phyloP scores from a whole-genome alignment of 2,888 invertebrate species.

The Stictocephala bisonia region DNA sequence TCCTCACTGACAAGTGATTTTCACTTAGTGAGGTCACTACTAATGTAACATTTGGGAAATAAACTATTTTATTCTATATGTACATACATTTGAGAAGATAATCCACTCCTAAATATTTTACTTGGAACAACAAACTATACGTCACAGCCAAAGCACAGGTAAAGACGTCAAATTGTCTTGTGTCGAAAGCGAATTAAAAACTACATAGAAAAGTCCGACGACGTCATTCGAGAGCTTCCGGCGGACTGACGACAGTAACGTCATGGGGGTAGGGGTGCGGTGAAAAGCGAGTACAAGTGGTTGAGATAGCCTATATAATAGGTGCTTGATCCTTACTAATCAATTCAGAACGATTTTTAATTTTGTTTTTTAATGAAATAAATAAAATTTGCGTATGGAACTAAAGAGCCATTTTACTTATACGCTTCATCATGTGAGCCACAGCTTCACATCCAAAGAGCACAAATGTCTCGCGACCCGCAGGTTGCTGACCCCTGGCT shows the following conservation, averaged over 20 bases:
- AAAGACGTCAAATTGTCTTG: conserved; percentile 10
- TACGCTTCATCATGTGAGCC: too few relatives aligned
- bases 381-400: not conserved
- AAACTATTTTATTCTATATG: not conserved
- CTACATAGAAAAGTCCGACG: not conserved
- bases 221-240: not conserved
- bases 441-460: conserved; percentile 12
- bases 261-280: conserved; percentile 2
- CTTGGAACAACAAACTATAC: conserved; percentile 12
- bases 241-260: not conserved
- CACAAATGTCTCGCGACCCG: not conserved
- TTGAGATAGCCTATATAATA: not conserved
- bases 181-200: conserved; percentile 4
- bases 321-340: not conserved
- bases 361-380: not conserved
- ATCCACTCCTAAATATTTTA: not conserved
- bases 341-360: conserved; percentile 10
- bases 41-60: too few relatives aligned
- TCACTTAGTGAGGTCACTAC: too few relatives aligned
- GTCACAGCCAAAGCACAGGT: conserved; percentile 13
- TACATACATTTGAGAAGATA: not conserved
- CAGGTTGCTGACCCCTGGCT: not conserved
- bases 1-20: too few relatives aligned
- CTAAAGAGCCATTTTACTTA: too few relatives aligned
- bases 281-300: conserved; percentile 21